Base-by-base conservation (phyloP, 2,113 vertebrate genomes). In the Pampusana beccarii region DNA sequence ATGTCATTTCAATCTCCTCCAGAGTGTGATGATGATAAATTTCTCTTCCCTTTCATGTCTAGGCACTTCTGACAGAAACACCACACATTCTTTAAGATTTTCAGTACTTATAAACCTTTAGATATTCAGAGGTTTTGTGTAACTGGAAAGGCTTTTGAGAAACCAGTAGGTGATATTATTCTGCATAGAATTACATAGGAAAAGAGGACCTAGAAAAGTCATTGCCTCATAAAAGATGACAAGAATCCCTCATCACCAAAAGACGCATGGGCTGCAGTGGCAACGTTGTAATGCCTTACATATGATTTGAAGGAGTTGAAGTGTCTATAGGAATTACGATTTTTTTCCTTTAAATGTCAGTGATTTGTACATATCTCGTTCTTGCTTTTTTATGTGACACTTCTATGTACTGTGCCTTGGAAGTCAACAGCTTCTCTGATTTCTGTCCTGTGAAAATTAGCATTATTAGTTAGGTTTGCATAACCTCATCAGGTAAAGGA, bases 41-140 rank as follows among this genome's bases (percentile, higher is more conserved):
- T 54, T 86, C 60, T 93, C 42, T 80, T 65, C 29, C 5, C 38
- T 93, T 96, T 90, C 84, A 88, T 73, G 65, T 77, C 60, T 57
- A 56, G 70, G n/a, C 57, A 66, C 90, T 95, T 92, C 86, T 82
- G 51, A 46, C 46, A 83, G 71, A 90, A 92, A 62, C 70, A 79
- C 29, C 19, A 61, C 29, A 56, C 7, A 11, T 81, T 65, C 62
- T 91, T 31, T 29, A 69, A 53, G 48, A 61, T 79, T 90, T 82
- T 85, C 62, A 67, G 23, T 60, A 36, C 72, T 92, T 91, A 70
- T 13, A 74, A 84, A 79, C 46, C 25, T 26, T 66, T 60, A 67
- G 64, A 62, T 79, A 21, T 83, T 90, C 65, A 51, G 33, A 83
- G n/a, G 10, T 69, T 91, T 90, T 93, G 25, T 72, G 26, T 34